phyloP scores from a whole-genome alignment of 2,797 vertebrate genomes.

The Tolypeutes matacus region DNA sequence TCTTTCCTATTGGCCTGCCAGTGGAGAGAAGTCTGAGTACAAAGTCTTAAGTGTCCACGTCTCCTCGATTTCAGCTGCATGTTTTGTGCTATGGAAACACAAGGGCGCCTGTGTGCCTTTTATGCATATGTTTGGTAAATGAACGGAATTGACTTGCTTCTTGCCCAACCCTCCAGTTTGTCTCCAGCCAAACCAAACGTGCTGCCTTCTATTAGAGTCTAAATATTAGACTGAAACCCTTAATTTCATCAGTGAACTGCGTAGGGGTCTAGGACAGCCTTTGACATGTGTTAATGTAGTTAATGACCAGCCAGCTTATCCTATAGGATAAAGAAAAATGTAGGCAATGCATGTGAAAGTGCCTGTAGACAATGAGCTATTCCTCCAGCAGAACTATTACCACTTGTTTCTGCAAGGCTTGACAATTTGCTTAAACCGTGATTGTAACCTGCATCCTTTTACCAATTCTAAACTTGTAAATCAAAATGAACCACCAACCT shows the following conservation, averaged over 20 bases:
- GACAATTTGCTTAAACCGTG: background rate
- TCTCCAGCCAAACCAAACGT: background rate
- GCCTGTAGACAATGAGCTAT: background rate
- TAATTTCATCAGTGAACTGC: background rate
- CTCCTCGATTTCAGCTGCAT: background rate
- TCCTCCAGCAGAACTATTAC: background rate
- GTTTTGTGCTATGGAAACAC: background rate
- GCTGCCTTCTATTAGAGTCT: background rate
- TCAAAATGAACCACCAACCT: background rate
- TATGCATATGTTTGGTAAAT: background rate
- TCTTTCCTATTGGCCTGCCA: background rate
- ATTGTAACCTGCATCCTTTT: background rate
- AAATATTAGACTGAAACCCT: background rate
- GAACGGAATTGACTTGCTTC: background rate
- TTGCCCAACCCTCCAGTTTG: background rate
- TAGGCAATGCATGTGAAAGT: fast-evolving
- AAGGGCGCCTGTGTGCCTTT: constrained; percentile 27
- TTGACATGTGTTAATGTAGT: background rate
- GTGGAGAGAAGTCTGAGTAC: background rate
- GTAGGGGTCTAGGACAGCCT: background rate
- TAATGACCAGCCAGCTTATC: background rate
- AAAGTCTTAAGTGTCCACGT: background rate
- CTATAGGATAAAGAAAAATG: background rate
- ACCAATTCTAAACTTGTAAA: background rate
- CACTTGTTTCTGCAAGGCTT: background rate